Evolutionary conservation across 1,140 invertebrate species (phyloP), one percentile per base, ranked within the genome.

Genomic region (Papilio dardanus): DNA sequence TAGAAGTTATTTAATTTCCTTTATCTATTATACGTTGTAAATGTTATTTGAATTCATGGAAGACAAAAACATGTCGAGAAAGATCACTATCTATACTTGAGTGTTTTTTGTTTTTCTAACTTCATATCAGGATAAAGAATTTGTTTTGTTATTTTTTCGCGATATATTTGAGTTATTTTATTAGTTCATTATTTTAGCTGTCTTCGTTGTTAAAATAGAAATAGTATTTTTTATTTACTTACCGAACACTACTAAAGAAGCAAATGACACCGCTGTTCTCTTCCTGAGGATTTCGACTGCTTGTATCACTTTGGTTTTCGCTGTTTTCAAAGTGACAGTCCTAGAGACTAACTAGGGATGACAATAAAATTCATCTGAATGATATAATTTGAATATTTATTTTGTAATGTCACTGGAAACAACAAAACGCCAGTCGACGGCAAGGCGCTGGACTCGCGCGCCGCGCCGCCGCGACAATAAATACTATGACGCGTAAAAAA

Each of bases 341-440:
- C 2, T 3, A 12, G 33, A 35, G 6, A n/a, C n/a, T n/a, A 33
- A 8, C 4, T 21, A 19, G 42, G 28, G 21, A 7, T 30, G 21
- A 12, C 46, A 88, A 87, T 86, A 81, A 90, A 90, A 91, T 50
- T 42, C 82, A 68, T 75, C 66, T 77, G 75, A 83, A 78, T 86
- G 88, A 91, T 91, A 90, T 91, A 90, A 92, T 91, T 91, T 91
- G 87, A 91, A 91, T 92, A 91, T 92, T 93, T 93, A 93, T 93
- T 92, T 91, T 82, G 85, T 93, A 93, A 93, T 93, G 90, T 92
- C 92, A 93, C 90, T 90, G 78, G 86, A 88, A 90, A 92, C 86
- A 93, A 93, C 89, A 83, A 71, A 88, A 87, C 81, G 88, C 84
- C 87, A 31, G 71, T 89, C 89, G 89, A 77, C 83, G 88, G 83